phyloP scores from a whole-genome alignment of 2,797 vertebrate genomes.

The Gallinago stenura region DNA sequence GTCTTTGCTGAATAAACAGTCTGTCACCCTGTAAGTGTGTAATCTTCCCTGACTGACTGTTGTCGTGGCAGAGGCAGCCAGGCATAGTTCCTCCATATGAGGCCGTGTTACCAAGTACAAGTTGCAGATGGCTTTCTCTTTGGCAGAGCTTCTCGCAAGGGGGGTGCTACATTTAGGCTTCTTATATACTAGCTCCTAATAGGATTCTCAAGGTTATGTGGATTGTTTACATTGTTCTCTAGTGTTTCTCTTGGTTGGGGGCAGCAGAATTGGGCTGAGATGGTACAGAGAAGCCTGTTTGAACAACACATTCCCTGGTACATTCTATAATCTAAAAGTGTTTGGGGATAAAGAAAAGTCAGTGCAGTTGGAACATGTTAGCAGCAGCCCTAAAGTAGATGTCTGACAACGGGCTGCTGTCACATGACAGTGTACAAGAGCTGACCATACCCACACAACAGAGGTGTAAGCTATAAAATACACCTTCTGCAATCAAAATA shows the following conservation, averaged over 20 bases:
- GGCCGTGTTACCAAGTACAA: not conserved
- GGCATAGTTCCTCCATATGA: not conserved
- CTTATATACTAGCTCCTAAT: not conserved
- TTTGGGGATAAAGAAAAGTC: not conserved
- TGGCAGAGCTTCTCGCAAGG: not conserved
- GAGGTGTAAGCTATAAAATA: not conserved
- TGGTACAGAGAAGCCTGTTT: not conserved
- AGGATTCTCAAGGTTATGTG: not conserved
- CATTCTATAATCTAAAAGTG: not conserved
- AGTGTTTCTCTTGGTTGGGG: rapidly evolving
- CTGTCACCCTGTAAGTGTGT: not conserved
- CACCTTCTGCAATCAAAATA: not conserved
- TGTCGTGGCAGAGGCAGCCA: not conserved
- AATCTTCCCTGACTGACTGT: not conserved
- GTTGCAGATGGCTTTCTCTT: not conserved
- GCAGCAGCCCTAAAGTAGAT: not conserved
- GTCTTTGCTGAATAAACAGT: slow-evolving; percentile 52
- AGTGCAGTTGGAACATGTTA: not conserved
- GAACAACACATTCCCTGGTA: not conserved
- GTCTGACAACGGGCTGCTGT: not conserved
- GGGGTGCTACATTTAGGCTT: not conserved
- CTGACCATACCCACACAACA: not conserved
- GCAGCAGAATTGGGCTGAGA: not conserved
- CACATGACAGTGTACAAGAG: rapidly evolving
- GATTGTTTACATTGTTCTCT: not conserved